Conservation (phyloP, 2,113 vertebrate species). For the Microcebus tavaratra region DNA sequence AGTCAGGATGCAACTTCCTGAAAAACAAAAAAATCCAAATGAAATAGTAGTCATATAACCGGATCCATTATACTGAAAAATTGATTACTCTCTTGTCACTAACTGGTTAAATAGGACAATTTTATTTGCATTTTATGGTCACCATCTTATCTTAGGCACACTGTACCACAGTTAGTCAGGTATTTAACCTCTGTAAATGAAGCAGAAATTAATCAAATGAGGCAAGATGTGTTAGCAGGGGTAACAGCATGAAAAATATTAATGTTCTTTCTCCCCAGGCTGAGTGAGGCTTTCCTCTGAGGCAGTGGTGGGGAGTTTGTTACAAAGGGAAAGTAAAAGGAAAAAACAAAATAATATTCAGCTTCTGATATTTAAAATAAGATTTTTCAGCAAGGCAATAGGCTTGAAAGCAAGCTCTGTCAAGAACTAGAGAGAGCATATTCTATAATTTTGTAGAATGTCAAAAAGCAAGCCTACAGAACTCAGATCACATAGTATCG, state of each 20-base stretch:
- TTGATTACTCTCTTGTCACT: background rate
- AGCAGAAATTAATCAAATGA: background rate
- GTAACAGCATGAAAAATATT: background rate
- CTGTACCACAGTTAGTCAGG: background rate
- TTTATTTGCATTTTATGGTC: background rate
- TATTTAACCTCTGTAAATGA: background rate
- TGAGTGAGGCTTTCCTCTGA: background rate
- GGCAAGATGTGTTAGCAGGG: background rate
- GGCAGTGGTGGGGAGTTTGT: background rate
- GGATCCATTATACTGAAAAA: background rate
- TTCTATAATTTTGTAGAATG: background rate
- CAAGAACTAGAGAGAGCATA: slow-evolving; percentile 20
- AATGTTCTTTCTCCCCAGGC: background rate
- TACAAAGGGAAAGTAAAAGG: background rate
- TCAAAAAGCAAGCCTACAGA: slow-evolving; percentile 7
- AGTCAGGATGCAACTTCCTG: background rate
- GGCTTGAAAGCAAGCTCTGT: background rate
- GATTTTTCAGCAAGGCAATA: slow-evolving; percentile 5
- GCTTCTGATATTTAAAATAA: slow-evolving; percentile 3
- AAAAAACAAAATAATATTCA: slow-evolving; percentile 20
- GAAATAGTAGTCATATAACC: background rate
- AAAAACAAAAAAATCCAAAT: slow-evolving; percentile 30
- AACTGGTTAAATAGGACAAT: background rate
- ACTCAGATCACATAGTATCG: background rate
- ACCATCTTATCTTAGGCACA: background rate